Evolutionary conservation across 2,113 vertebrate species (phyloP).

Genomic region (Lichenostomus cassidix): DNA sequence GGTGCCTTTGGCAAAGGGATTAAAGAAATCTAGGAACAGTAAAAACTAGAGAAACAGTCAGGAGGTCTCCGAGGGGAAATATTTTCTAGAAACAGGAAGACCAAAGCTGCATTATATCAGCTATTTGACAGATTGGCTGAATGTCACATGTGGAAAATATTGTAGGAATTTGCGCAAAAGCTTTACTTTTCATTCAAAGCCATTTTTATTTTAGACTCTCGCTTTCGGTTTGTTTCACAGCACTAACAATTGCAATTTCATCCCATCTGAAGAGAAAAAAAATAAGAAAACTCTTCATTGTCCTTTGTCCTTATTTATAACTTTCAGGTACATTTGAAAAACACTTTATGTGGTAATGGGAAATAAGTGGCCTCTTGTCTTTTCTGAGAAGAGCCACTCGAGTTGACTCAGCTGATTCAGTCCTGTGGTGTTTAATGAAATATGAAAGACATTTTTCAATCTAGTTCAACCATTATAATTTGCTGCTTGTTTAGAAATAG

Average conservation of each 20-base stretch:
- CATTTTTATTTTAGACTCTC: neutral
- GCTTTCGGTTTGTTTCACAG: neutral
- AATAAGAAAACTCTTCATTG: neutral
- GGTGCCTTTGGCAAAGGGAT: neutral
- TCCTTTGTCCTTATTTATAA: neutral
- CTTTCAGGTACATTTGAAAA: conserved; percentile 11
- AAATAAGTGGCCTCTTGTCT: conserved; percentile 5
- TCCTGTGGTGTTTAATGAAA: neutral
- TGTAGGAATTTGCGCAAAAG: neutral
- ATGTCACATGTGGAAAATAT: neutral
- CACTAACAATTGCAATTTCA: neutral
- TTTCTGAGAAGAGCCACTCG: conserved; percentile 22
- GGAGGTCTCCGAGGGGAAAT: neutral
- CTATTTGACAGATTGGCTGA: neutral
- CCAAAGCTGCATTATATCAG: neutral
- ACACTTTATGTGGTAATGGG: neutral
- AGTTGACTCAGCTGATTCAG: neutral
- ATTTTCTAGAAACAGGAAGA: neutral
- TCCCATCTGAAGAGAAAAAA: neutral
- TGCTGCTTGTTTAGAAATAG: neutral
- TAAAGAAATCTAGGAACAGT: neutral
- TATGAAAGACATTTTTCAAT: neutral
- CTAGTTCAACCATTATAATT: neutral
- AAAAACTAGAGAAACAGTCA: neutral
- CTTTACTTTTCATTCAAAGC: neutral